phyloP scores from a whole-genome alignment of 2,113 vertebrate genomes.

The Hippolais icterina region DNA sequence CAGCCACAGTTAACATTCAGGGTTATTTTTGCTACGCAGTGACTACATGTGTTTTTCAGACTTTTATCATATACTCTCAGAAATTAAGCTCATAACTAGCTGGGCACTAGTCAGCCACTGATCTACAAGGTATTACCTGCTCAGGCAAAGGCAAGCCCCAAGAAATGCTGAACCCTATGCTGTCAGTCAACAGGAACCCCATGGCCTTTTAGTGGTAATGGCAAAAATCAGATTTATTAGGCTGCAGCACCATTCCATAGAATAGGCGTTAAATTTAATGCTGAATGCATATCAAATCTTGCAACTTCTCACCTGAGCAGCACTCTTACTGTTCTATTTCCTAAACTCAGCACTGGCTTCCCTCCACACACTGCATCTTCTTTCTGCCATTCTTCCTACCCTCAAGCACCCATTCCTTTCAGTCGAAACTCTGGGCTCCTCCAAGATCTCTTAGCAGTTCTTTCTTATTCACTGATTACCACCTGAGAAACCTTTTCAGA shows the following conservation, averaged over 20 bases:
- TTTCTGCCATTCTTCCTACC: not conserved
- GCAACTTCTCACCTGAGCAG: not conserved
- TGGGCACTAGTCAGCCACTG: not conserved
- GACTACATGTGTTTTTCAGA: not conserved
- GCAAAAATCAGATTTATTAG: not conserved
- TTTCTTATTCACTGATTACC: not conserved
- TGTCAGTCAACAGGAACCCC: not conserved
- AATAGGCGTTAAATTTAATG: not conserved
- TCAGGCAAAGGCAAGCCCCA: not conserved
- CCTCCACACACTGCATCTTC: not conserved
- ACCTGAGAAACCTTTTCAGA: not conserved
- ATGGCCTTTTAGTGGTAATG: rapidly evolving
- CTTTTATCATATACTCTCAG: not conserved
- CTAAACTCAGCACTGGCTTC: not conserved
- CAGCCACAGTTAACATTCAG: not conserved
- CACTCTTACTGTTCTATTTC: not conserved
- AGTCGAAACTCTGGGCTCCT: rapidly evolving
- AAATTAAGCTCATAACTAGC: not conserved
- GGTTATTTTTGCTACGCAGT: not conserved
- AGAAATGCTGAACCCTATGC: not conserved
- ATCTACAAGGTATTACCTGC: not conserved
- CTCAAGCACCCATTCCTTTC: not conserved
- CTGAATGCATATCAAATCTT: not conserved
- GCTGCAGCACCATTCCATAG: not conserved
- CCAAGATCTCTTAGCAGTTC: not conserved